Conservation (phyloP, 2,888 invertebrate species). For the Sisyra nigra region DNA sequence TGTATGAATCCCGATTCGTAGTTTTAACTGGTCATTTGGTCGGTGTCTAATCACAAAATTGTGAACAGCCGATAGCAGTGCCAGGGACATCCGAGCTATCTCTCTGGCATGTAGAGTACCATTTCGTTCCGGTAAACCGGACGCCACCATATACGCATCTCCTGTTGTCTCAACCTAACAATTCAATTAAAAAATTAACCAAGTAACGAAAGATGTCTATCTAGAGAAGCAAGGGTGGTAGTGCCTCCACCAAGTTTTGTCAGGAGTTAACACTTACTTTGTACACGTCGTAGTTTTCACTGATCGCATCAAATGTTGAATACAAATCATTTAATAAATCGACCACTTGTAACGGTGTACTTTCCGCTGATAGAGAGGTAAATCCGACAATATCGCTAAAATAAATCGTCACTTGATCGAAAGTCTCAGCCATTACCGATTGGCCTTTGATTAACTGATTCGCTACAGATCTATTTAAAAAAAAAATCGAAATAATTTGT, state of each 20-base stretch:
- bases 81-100: conserved; percentile 81
- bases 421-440: conserved; percentile 79
- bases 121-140: conserved; percentile 81
- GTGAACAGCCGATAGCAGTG: conserved; percentile 67
- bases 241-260: no score
- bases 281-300: conserved; percentile 92
- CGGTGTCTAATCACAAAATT: conserved; percentile 83
- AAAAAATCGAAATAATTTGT: no score
- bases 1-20: conserved; percentile 88
- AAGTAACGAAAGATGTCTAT: no score
- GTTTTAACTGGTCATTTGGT: conserved; percentile 72
- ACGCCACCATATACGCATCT: conserved; percentile 90
- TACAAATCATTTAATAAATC: conserved; percentile 94
- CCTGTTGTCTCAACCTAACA: conserved; percentile 83
- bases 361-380: conserved; percentile 80
- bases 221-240: no score
- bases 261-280: conserved; percentile 69
- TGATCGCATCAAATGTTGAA: conserved; percentile 92
- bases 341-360: conserved; percentile 83
- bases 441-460: conserved; percentile 81
- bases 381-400: conserved; percentile 95
- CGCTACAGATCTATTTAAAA: conserved; percentile 80
- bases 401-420: conserved; percentile 90
- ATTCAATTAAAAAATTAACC: no score
- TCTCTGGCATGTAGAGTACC: conserved; percentile 83